phyloP scores from a whole-genome alignment of 2,888 invertebrate genomes.

The Cephus rjabovi region DNA sequence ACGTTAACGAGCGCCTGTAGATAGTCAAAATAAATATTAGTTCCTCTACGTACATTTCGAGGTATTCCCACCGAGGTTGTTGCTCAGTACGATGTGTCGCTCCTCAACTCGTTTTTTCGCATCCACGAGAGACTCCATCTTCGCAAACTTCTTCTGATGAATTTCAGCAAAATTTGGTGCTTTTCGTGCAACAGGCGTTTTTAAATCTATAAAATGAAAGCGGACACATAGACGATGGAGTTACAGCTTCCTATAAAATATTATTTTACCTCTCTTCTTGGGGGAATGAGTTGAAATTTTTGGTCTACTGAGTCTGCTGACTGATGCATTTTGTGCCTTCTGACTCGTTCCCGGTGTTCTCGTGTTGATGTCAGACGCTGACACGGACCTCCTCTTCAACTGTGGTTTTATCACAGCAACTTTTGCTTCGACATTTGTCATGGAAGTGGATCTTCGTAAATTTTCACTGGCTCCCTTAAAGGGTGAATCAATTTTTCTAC shows the following conservation, averaged over 20 bases:
- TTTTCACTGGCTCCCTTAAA: neutral
- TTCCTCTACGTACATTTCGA: neutral
- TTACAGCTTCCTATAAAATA: neutral
- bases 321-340: conserved; percentile 57
- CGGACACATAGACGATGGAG: neutral
- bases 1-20: neutral
- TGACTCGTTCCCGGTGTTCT: conserved; percentile 62
- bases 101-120: conserved; percentile 48
- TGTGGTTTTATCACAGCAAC: conserved; percentile 3
- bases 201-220: conserved; percentile 35
- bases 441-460: conserved; percentile 12
- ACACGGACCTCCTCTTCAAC: conserved; percentile 30
- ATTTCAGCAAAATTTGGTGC: conserved; percentile 78
- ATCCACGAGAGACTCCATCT: conserved; percentile 78
- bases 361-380: conserved; percentile 31
- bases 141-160: conserved; percentile 74
- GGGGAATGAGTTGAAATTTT: conserved; percentile 47
- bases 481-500: neutral
- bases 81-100: conserved; percentile 41
- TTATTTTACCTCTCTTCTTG: conserved; percentile 37
- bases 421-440: conserved; percentile 7
- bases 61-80: neutral
- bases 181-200: conserved; percentile 65
- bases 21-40: neutral
- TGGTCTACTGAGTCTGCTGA: conserved; percentile 63